A percentile compares a stretch with the other conserved stretches of the same genome.
Conservation (phyloP, 2,888 invertebrate species). For the Lingula anatina region DNA sequence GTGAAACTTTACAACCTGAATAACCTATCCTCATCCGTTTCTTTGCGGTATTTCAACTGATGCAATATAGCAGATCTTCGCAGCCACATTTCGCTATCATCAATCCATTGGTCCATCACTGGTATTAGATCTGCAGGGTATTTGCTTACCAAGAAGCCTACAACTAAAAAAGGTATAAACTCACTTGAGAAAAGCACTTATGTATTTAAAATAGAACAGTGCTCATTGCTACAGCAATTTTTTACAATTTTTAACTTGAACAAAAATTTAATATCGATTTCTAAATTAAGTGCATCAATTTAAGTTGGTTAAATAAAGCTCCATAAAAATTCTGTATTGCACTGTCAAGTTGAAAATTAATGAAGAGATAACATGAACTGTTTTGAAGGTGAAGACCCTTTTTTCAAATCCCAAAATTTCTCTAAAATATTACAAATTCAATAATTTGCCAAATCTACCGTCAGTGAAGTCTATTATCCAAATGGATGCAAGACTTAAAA, state of each 20-base stretch:
- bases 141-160: constrained; percentile 1
- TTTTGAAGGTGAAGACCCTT: no score
- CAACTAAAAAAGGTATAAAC: constrained; percentile 1
- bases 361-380: no score
- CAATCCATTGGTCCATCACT: constrained; percentile 20
- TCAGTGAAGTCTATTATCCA: no score
- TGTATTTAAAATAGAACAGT: not conserved
- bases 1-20: no score
- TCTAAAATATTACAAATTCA: no score
- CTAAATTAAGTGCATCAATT: no score
- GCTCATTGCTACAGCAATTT: constrained; percentile 12
- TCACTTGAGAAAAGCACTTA: not conserved
- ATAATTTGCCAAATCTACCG: no score
- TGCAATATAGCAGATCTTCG: constrained; percentile 19
- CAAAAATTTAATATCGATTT: not conserved
- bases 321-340: no score
- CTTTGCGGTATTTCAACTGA: constrained; percentile 16
- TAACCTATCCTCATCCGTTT: constrained; percentile 16
- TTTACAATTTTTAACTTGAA: not conserved
- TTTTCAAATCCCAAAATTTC: no score
- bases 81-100: constrained; percentile 16
- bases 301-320: no score
- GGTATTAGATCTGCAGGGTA: constrained; percentile 3
- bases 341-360: no score
- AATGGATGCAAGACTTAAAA: no score